Percentiles rank a stretch among this genome's conserved stretches.
Evolutionary conservation across 1,140 invertebrate species (phyloP).

Genomic region (Leptopilina clavipes): DNA sequence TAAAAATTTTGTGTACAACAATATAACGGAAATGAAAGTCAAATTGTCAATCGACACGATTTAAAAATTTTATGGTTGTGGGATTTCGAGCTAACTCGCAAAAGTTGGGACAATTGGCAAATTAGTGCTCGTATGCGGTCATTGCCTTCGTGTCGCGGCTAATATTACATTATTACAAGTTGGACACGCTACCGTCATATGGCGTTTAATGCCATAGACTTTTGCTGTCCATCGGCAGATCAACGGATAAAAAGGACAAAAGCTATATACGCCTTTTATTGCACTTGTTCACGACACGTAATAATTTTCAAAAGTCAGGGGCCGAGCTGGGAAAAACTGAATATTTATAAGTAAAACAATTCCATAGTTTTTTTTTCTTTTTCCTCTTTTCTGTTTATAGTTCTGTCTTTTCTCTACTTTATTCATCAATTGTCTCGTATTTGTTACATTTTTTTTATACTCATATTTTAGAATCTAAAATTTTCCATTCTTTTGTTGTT

Average conservation of each 20-base stretch:
- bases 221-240: slow-evolving; percentile 7
- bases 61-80: not conserved
- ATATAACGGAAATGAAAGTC: no score
- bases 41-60: no score
- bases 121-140: slow-evolving; percentile 22
- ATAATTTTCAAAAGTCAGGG: slow-evolving; percentile 4
- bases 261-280: slow-evolving; percentile 17
- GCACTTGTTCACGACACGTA: slow-evolving; percentile 29
- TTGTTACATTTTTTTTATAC: no score
- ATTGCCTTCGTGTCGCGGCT: slow-evolving; percentile 8
- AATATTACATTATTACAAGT: slow-evolving; percentile 30
- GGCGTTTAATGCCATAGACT: slow-evolving; percentile 7
- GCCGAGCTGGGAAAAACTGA: not conserved
- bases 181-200: slow-evolving; percentile 12
- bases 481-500: no score
- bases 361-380: not conserved
- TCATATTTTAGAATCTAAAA: no score
- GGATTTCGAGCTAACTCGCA: not conserved
- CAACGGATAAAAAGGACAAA: slow-evolving; percentile 11
- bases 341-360: slow-evolving; percentile 5
- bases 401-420: not conserved
- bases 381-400: not conserved
- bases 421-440: not conserved
- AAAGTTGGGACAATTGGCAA: not conserved
- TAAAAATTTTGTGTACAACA: no score